Evolutionary conservation across 2,888 invertebrate species (phyloP).

Genomic region (Eilema caniola): DNA sequence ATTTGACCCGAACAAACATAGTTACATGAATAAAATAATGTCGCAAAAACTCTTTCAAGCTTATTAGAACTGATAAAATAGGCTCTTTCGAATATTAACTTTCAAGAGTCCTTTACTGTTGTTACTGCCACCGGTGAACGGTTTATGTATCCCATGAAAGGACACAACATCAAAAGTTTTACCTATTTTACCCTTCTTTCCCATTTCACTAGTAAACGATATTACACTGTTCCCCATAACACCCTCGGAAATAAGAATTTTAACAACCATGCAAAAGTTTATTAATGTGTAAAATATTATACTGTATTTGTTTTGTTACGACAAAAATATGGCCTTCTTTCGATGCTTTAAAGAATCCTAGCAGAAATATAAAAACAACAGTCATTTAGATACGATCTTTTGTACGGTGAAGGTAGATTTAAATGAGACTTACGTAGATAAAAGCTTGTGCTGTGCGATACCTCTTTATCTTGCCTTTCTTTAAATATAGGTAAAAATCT

Average conservation of each 20-base stretch:
- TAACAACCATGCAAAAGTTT: background rate
- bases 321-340: background rate
- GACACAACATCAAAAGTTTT: too few relatives aligned
- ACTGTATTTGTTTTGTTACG: background rate
- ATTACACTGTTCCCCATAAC: too few relatives aligned
- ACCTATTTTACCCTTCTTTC: too few relatives aligned
- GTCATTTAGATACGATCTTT: background rate
- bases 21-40: too few relatives aligned
- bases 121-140: background rate
- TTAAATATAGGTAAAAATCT: background rate
- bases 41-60: too few relatives aligned
- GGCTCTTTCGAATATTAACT: too few relatives aligned
- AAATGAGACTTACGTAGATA: background rate
- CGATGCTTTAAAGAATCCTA: background rate
- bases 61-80: too few relatives aligned
- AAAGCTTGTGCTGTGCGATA: slow-evolving; percentile 3
- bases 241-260: too few relatives aligned
- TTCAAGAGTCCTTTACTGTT: background rate
- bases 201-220: too few relatives aligned
- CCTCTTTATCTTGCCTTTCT: background rate
- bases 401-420: background rate
- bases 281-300: background rate
- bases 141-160: background rate
- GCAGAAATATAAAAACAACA: background rate
- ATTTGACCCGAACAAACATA: too few relatives aligned